Evolutionary conservation across 1,140 invertebrate species (phyloP).

Genomic region (Archivesica marissinica): DNA sequence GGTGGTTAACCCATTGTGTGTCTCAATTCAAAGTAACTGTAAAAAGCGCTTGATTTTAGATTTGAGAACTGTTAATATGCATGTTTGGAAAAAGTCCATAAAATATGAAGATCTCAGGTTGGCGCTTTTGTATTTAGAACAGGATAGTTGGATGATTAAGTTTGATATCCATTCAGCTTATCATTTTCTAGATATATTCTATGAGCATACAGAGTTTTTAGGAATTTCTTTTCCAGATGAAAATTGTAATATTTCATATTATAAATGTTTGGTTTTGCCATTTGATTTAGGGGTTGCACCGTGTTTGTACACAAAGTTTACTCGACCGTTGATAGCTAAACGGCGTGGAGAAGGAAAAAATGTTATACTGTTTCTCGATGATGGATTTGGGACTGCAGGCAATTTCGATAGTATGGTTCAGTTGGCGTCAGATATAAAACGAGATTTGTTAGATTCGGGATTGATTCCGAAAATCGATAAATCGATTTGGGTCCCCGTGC

Average conservation of each 20-base stretch:
- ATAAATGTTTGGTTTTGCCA: constrained; percentile 48
- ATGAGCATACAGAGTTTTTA: constrained; percentile 1
- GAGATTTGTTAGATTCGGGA: background rate
- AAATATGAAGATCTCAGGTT: constrained; percentile 30
- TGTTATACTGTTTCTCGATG: constrained; percentile 44
- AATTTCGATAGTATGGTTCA: background rate
- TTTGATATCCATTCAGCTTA: constrained; percentile 54
- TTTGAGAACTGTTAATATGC: constrained; percentile 41
- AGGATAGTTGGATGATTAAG: constrained; percentile 16
- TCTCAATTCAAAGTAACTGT: background rate
- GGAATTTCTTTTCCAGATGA: constrained; percentile 7
- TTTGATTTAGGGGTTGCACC: constrained; percentile 46
- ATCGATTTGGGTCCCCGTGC: constrained; percentile 4
- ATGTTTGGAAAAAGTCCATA: constrained; percentile 32
- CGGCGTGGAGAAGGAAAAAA: constrained; percentile 48
- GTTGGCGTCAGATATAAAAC: no score
- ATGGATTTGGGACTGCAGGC: background rate
- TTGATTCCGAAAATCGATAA: background rate
- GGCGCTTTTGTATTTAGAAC: constrained; percentile 5
- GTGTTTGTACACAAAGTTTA: constrained; percentile 47
- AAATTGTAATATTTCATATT: background rate
- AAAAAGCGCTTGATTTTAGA: constrained; percentile 48
- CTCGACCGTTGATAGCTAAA: constrained; percentile 36
- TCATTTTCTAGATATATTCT: constrained; percentile 35
- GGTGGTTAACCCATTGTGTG: constrained; percentile 23